Evolutionary conservation across 1,140 invertebrate species (phyloP).

Genomic region (Thalassaphorura encarpata): DNA sequence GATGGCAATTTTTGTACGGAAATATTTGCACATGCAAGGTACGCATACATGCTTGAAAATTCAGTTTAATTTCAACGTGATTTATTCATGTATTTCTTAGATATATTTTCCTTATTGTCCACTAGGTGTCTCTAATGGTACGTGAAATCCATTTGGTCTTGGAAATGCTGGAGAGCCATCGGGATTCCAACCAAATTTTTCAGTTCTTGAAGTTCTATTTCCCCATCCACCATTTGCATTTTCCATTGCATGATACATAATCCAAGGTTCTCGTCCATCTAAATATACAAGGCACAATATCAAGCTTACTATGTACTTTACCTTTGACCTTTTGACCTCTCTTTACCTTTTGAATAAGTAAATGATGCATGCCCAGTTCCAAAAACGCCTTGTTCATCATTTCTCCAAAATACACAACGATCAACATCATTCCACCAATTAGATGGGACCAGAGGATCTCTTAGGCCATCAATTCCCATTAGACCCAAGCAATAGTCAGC

Average conservation of each 20-base stretch:
- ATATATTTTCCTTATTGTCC: slow-evolving; percentile 10
- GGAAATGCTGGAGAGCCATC: slow-evolving; percentile 25
- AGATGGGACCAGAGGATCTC: slow-evolving; percentile 18
- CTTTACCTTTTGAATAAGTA: slow-evolving; percentile 23
- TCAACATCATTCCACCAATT: slow-evolving; percentile 30
- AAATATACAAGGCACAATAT: too few relatives aligned
- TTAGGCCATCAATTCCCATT: slow-evolving; percentile 26
- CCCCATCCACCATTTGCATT: slow-evolving; percentile 19
- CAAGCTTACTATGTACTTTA: too few relatives aligned
- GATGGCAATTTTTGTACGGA: too few relatives aligned
- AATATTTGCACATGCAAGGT: too few relatives aligned
- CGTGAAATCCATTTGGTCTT: slow-evolving; percentile 17
- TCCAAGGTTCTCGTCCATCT: slow-evolving; percentile 14
- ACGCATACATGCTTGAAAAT: too few relatives aligned
- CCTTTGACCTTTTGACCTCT: too few relatives aligned
- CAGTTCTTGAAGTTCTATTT: slow-evolving; percentile 15
- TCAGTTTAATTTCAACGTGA: too few relatives aligned
- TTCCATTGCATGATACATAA: slow-evolving; percentile 23
- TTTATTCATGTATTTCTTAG: too few relatives aligned
- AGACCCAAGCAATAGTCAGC: slow-evolving; percentile 28
- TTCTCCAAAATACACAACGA: slow-evolving; percentile 24
- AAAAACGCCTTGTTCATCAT: slow-evolving; percentile 22
- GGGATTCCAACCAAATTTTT: slow-evolving; percentile 28
- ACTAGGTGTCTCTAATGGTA: slow-evolving; percentile 21
- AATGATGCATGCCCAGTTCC: slow-evolving; percentile 28